Evolutionary conservation across 2,113 vertebrate species (phyloP).

Genomic region (Eupsittula cactorum): DNA sequence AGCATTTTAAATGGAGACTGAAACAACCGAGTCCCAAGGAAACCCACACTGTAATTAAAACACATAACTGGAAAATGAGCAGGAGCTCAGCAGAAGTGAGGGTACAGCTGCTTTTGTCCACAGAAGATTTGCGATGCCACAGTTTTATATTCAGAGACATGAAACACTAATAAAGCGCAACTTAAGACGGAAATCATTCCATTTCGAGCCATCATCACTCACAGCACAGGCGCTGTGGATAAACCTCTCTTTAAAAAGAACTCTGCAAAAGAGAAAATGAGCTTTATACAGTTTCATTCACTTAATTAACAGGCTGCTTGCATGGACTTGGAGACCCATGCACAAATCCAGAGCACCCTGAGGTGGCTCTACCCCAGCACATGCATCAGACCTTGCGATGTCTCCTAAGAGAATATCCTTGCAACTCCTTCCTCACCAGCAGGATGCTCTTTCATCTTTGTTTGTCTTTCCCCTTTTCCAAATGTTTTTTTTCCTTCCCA

Average conservation of each 20-base stretch:
- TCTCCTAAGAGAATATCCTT: neutral
- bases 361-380: neutral
- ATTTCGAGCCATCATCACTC: neutral
- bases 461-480: neutral
- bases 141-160: neutral
- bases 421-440: neutral
- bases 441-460: neutral
- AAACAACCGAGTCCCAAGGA: neutral
- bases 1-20: neutral
- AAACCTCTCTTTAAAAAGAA: slow-evolving; percentile 3
- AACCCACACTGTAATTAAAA: neutral
- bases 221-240: neutral
- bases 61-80: neutral
- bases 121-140: neutral
- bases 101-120: neutral
- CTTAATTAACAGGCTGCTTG: neutral
- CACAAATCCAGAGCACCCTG: neutral
- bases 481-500: neutral
- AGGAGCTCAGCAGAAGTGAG: neutral
- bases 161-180: neutral
- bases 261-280: neutral
- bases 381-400: neutral
- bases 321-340: neutral
- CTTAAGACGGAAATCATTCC: slow-evolving; percentile 19
- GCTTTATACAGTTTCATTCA: neutral